Evolutionary conservation across 2,113 vertebrate species (phyloP), one percentile per base, ranked within the genome.

Genomic region (Tachycineta bicolor): DNA sequence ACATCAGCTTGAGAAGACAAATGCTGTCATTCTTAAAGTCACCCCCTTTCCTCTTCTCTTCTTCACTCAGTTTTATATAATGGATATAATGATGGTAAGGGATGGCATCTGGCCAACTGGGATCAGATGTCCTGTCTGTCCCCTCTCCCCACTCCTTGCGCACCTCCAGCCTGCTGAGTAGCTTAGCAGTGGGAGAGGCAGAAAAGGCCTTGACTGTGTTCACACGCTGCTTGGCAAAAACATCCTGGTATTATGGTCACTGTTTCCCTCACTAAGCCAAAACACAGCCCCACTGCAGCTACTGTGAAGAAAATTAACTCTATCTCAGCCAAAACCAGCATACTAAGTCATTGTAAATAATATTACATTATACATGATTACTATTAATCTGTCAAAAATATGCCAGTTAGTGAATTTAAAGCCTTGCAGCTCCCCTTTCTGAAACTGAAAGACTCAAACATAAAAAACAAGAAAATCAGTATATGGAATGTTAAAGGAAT

Each of bases 1-100:
- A 59, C 8, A 50, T 16, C 19, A 3, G 52, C 14, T 47, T 53
- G 21, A 37, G 29, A 65, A 73, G 29, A 46, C 10, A 79, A 59
- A 52, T 1, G 0, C 8, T 20, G 12, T 22, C 33, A 25, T 11
- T 58, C 44, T 2, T 3, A 73, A 47, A 22, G 20, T 26, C 12
- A 15, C 2, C 17, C 8, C 14, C 3, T 79, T 85, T 12, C 28
- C 31, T 56, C 22, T 63, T 65, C 39, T 43, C 41, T 43, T 37
- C 37, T 37, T 37, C 37, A 37, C 29, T 5, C n/a, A 31, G 8
- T 39, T 41, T 31, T 52, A 12, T 23, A 23, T 19, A 12, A 44
- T 39, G 37, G 52, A 8, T 11, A 59, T 19, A 17, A 26, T 4
- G 24, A 59, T 19, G 28, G 21, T 29, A 31, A 6, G 29, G 20